Base-by-base conservation (phyloP, 2,888 invertebrate species). In the Timema podura region DNA sequence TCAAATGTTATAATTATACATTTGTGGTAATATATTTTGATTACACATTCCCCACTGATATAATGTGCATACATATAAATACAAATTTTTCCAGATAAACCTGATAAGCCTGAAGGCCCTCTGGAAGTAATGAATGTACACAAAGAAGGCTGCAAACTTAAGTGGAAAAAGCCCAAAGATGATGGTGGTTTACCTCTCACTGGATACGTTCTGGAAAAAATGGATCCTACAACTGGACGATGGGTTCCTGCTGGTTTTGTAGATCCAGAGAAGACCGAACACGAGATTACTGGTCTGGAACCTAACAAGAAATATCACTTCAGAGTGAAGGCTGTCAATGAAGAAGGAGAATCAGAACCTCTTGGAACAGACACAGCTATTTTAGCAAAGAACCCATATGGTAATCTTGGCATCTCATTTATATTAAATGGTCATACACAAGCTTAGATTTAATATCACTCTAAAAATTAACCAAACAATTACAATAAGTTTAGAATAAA, bases 221-320 rank as follows among this genome's bases (percentile, higher is more conserved):
- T 96, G 91, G 97, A 97, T 80, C 86, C 88, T 0, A 86, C 90
- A 48, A 91, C 93, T 45, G 96, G 95, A 5, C 88, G 91, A 76
- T 95, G 95, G 95, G 87, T 90, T 16, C 95, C 95, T 0, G 94
- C 93, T 71, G 82, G 82, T 45, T 73, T 73, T 68, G 73, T 73
- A 59, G 73, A 73, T 64, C 91, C 93, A 0, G 91, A 91, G 67
- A 90, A 90, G 77, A 88, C 91, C 0, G 92, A 94, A 77, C 91
- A 92, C 74, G 91, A 92, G 75, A 86, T 96, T 47, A 91, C 90
- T 74, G 97, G 96, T 59, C 85, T 99, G 13, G 95, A 96, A 81
- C 95, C 96, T 69, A 95, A 95, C 75, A 94, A 95, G 81, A 93
- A 96, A 72, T 99, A 99, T 83, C 93, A 97, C 80, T 99, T 99